phyloP scores from a whole-genome alignment of 2,888 invertebrate genomes.

The Charanyca ferruginea region DNA sequence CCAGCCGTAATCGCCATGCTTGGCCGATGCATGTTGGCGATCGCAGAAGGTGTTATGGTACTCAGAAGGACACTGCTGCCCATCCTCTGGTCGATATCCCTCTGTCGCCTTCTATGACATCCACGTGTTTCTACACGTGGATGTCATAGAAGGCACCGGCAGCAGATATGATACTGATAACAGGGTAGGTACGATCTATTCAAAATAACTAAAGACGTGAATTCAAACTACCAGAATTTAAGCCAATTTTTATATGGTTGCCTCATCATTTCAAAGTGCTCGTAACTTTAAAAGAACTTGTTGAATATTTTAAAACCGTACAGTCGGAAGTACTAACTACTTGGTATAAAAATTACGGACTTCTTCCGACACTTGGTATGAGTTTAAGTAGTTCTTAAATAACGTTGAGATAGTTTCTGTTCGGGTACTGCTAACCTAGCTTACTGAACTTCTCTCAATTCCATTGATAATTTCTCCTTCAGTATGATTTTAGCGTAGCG shows the following conservation, averaged over 20 bases:
- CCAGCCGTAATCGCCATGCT: too few species aligned
- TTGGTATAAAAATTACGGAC: conserved; percentile 49
- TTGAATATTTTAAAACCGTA: conserved; percentile 38
- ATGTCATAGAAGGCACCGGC: too few species aligned
- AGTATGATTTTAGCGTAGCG: too few species aligned
- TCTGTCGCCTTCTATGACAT: too few species aligned
- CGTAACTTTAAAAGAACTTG: conserved; percentile 47
- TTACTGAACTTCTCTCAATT: conserved; percentile 12
- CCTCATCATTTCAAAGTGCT: conserved; percentile 39
- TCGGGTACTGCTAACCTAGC: conserved; percentile 6
- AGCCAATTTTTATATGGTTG: conserved; percentile 1
- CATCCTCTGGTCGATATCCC: too few species aligned
- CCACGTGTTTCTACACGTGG: too few species aligned
- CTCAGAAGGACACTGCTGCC: too few species aligned
- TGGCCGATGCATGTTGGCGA: too few species aligned
- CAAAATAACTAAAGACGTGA: neutral
- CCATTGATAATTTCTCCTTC: neutral
- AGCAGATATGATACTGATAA: too few species aligned
- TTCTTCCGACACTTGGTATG: conserved; percentile 39
- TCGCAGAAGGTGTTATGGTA: too few species aligned
- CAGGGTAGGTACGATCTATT: too few species aligned
- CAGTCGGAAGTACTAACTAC: conserved; percentile 35
- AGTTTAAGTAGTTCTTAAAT: conserved; percentile 47
- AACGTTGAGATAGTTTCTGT: conserved; percentile 36
- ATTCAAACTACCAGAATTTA: conserved; percentile 8